Percentiles rank a stretch among this genome's conserved stretches.
These are phyloP conservation scores for Ectropis grisescens DNA, from an alignment of 1,140 invertebrate species.

Conservation along the genomic window DNA sequence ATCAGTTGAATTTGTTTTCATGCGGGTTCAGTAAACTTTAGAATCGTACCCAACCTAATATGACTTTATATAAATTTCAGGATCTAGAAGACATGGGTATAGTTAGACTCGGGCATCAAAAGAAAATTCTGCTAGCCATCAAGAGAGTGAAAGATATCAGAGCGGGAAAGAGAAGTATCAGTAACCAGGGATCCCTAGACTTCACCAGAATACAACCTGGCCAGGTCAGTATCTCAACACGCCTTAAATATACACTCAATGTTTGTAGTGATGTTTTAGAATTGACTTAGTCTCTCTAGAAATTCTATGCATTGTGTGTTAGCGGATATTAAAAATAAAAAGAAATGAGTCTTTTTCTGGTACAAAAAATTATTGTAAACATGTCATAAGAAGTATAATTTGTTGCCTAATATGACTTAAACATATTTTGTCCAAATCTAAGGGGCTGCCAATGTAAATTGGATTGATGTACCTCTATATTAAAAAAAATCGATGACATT, in stretches of 20 bases:
- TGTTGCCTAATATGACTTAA: no score
- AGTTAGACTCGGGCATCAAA: conserved; percentile 95
- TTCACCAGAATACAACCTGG: conserved; percentile 72
- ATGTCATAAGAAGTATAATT: not conserved
- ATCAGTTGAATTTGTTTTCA: no score
- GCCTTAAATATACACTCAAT: conserved; percentile 7
- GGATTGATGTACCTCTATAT: no score
- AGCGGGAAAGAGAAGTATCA: conserved; percentile 83
- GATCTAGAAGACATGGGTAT: conserved; percentile 99
- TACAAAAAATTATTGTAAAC: conserved; percentile 5
- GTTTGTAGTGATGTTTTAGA: conserved; percentile 63
- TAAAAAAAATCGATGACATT: no score
- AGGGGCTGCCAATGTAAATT: no score
- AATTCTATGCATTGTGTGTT: no score
- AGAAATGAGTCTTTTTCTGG: conserved; percentile 9
- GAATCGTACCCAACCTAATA: no score
- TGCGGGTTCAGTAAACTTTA: no score
- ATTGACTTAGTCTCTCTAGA: no score
- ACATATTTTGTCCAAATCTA: no score
- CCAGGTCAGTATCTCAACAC: conserved; percentile 38
- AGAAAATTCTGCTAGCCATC: conserved; percentile 97
- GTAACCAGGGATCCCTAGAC: conserved; percentile 71
- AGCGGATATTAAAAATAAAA: conserved; percentile 5
- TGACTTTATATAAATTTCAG: no score
- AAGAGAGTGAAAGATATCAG: conserved; percentile 96